Base-by-base conservation (phyloP, 2,888 invertebrate species). In the Spodoptera picta region DNA sequence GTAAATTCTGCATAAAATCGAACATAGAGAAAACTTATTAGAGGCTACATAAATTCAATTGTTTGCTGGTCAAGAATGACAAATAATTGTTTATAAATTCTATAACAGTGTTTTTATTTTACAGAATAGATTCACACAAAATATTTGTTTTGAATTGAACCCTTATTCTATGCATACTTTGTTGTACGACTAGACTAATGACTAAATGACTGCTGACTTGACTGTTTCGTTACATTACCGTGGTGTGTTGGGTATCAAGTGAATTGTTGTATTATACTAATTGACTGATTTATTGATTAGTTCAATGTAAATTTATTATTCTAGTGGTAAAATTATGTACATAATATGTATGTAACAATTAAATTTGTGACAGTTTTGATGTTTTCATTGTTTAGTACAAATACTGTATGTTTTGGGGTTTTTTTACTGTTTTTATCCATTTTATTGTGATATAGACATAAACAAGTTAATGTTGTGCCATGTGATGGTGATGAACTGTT, bases 231-330 rank as follows among this genome's bases (percentile, higher is more conserved):
- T 65, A 69, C 62, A 71, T 65, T 60, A 52, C 57, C 19, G 45
- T 58, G 57, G 58, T 68, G 61, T 75, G 66, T 67, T 53, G 58
- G 62, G 45, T 78, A 70, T 70, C 51, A 50, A 69, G 73, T 69
- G 64, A 79, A 69, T 81, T 82, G 77, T 85, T 85, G 84, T 87
- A 88, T 85, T 86, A 85, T 82, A 88, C 80, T 87, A 85, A 86
- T 87, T 87, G 91, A 91, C 91, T 91, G 91, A 91, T 86, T 86
- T 87, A 84, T 89, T 84, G 83, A 84, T 88, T 90, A 88, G 85
- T 87, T 85, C 71, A 80, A 79, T 85, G 79, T 86, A 83, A 80
- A 79, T 73, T 70, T 75, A 71, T 73, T 73, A 77, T 71, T 55
- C 73, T 84, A 77, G 62, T 79, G 73, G 73, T 84, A 81, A 79